phyloP scores from a whole-genome alignment of 2,888 invertebrate species.

The Trichogramma dendrolimi region DNA sequence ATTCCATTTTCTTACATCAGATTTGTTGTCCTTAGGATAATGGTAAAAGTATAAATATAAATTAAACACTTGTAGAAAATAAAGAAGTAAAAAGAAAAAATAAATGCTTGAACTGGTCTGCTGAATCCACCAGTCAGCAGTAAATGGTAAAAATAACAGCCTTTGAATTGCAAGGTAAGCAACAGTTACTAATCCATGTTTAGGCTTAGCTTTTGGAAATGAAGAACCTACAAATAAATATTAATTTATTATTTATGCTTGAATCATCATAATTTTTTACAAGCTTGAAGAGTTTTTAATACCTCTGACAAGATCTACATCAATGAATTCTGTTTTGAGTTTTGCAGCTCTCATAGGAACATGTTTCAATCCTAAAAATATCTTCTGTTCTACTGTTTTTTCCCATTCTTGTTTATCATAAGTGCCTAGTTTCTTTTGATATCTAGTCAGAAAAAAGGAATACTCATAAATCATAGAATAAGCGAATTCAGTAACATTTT shows the following conservation, averaged over 20 bases:
- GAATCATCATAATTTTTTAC: background rate
- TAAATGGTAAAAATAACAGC: constrained; percentile 77
- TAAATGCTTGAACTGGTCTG: constrained; percentile 80
- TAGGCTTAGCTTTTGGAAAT: constrained; percentile 93
- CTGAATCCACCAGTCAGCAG: constrained; percentile 84
- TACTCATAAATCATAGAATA: background rate
- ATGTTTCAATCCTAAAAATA: constrained; percentile 79
- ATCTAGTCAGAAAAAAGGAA: constrained; percentile 58
- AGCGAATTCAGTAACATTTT: no score
- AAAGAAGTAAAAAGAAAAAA: constrained; percentile 70
- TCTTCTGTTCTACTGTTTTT: constrained; percentile 87
- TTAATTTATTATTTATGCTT: background rate
- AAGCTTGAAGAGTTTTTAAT: constrained; percentile 24
- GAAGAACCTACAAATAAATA: constrained; percentile 69
- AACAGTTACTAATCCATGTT: constrained; percentile 82
- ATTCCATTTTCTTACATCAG: constrained; percentile 54
- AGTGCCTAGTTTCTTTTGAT: constrained; percentile 92
- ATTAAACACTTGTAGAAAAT: constrained; percentile 69
- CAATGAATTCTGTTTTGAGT: constrained; percentile 87
- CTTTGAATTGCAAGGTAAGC: constrained; percentile 78
- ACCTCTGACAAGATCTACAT: constrained; percentile 95
- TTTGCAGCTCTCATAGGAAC: constrained; percentile 74
- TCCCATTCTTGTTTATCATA: constrained; percentile 98
- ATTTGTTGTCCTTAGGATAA: constrained; percentile 46
- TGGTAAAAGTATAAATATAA: constrained; percentile 56